Evolutionary conservation across 1,140 invertebrate genomes (phyloP), one percentile per base, ranked within the genome.

Genomic region (Epicauta chinensis): DNA sequence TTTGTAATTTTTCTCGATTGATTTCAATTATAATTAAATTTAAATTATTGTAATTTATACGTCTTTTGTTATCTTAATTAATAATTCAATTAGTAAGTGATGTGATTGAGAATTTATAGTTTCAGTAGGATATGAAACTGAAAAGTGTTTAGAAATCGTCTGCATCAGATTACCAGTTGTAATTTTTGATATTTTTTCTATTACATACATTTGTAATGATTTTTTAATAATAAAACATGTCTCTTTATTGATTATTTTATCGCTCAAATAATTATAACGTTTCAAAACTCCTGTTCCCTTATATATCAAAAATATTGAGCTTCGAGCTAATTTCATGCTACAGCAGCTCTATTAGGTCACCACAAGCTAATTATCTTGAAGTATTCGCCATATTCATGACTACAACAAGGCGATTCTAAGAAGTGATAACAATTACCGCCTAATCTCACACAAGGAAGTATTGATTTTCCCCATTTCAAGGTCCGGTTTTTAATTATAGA

Each of bases 161-260:
- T 55, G 53, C 50, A 55, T 55, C 53, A 55, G 53, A 55, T 55
- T 32, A 15, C 39, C 32, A 34, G 35, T 30, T 34, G 32, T 34
- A 34, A 34, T 34, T 34, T 30, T 5, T 30, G 4, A 30, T 30
- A 5, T 30, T 30, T 30, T 30, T 5, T 30, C 29, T 30, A 30
- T 30, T 30, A 30, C 10, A 5, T 30, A 30, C 29, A 30, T 30
- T 34, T 34, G 32, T 34, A n/a, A n/a, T 7, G 32, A 34, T 34
- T 34, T 34, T 34, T 11, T 3, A 34, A 11, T 10, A 34, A 34
- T 34, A 23, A 23, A 23, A 23, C 23, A 23, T 5, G 5, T 34
- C 12, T 12, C 10, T 3, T 11, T 4, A 11, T 34, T 4, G 12
- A 34, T 3, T 34, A 3, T 34, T 34, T n/a, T 34, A 34, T 34